Evolutionary conservation across 2,888 invertebrate species (phyloP).

Genomic region (Micropterix aruncella): DNA sequence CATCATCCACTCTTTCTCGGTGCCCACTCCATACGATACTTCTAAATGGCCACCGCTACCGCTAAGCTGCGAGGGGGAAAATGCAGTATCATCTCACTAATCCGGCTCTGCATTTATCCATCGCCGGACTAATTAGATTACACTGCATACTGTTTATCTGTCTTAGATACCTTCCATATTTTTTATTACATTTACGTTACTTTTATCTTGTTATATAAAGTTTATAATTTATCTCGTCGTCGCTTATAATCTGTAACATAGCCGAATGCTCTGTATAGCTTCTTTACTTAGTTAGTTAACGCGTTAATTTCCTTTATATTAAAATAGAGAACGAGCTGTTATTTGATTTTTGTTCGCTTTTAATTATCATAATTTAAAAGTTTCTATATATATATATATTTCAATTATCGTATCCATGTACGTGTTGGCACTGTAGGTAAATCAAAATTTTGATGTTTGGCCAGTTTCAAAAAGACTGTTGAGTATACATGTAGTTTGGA

Average conservation of each 20-base stretch:
- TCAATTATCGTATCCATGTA: no score
- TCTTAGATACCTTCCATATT: no score
- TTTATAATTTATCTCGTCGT: no score
- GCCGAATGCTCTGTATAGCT: no score
- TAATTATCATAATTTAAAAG: neutral
- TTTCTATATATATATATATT: neutral
- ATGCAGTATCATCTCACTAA: conserved; percentile 3
- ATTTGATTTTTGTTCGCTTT: conserved; percentile 1
- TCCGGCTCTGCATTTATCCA: conserved; percentile 5
- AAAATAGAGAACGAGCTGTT: no score
- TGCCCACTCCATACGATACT: conserved; percentile 6
- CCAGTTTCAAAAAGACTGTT: conserved; percentile 55
- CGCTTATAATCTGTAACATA: no score
- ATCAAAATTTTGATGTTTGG: conserved; percentile 41
- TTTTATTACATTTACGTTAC: no score
- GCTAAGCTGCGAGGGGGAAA: no score
- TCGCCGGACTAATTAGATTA: conserved; percentile 6
- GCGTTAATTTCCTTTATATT: no score
- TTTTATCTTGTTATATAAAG: no score
- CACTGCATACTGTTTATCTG: no score
- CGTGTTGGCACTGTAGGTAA: conserved; percentile 1
- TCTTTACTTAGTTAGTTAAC: no score
- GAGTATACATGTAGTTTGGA: conserved; percentile 42
- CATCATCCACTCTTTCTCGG: neutral
- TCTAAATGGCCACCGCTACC: neutral